Percentiles rank a stretch among this genome's conserved stretches.
Evolutionary conservation across 2,797 vertebrate genomes (phyloP).

Genomic region (Amniataba percoides): DNA sequence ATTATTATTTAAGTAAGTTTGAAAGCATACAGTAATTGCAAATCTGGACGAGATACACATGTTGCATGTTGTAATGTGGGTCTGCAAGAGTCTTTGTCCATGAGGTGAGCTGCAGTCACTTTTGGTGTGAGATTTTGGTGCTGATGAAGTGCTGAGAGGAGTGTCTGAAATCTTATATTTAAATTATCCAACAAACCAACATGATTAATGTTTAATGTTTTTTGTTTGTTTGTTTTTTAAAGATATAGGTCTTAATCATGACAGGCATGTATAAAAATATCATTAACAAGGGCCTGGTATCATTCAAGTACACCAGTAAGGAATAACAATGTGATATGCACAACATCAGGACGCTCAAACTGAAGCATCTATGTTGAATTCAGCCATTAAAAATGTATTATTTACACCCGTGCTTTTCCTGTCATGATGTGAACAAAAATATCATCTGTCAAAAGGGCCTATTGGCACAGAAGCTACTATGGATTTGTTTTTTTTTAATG

Average conservation of each 20-base stretch:
- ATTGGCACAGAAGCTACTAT: neutral
- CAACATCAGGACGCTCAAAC: too few species aligned
- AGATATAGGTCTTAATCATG: neutral
- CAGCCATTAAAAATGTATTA: too few species aligned
- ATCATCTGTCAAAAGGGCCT: neutral
- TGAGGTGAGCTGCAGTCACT: too few species aligned
- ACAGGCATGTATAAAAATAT: neutral
- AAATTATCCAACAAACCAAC: neutral
- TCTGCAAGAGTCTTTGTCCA: too few species aligned
- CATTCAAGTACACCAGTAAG: neutral
- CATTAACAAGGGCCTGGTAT: neutral
- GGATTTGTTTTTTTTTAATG: neutral
- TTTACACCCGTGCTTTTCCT: neutral
- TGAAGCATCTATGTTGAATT: too few species aligned
- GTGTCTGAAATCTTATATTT: neutral
- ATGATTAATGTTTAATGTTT: neutral
- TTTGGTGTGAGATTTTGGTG: too few species aligned
- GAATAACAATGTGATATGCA: too few species aligned
- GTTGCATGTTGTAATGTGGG: too few species aligned
- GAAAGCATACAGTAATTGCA: too few species aligned
- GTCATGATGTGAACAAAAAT: neutral
- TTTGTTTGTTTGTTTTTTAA: neutral
- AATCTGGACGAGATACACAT: too few species aligned
- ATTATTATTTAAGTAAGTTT: too few species aligned
- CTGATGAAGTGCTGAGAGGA: too few species aligned